Percentiles rank a stretch among this genome's conserved stretches.
Evolutionary conservation across 35 echinoderm and acorn worm genomes (phyloP).

Genomic region (Lytechinus variegatus): DNA sequence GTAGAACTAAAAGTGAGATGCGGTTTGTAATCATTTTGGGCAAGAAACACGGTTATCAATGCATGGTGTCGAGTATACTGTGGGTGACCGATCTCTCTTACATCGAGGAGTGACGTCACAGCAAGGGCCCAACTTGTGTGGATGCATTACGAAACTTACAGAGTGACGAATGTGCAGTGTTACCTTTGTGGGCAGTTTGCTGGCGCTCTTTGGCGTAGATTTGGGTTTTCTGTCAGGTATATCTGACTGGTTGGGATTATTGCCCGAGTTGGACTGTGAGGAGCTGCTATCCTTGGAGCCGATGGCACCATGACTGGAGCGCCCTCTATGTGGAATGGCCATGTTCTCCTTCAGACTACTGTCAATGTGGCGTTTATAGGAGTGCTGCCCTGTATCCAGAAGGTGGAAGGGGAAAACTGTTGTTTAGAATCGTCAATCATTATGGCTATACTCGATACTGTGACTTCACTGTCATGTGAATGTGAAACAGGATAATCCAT

Average conservation of each 20-base stretch:
- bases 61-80: too few species aligned
- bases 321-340: constrained; percentile 52
- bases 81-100: too few species aligned
- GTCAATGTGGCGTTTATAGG: constrained; percentile 73
- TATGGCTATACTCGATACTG: neutral
- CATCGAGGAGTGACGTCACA: too few species aligned
- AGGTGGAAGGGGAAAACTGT: neutral
- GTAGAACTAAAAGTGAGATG: too few species aligned
- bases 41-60: too few species aligned
- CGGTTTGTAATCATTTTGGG: too few species aligned
- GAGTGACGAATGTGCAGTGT: neutral
- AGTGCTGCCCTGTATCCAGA: constrained; percentile 64
- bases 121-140: too few species aligned
- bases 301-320: constrained; percentile 60
- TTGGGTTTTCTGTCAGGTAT: constrained; percentile 60
- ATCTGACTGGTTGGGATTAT: constrained; percentile 61
- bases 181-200: constrained; percentile 36
- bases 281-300: constrained; percentile 33
- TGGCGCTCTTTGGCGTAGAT: constrained; percentile 61
- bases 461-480: neutral
- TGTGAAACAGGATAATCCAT: too few species aligned
- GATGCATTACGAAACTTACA: neutral
- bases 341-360: constrained; percentile 76
- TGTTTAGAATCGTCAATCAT: neutral
- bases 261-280: neutral